Percentiles rank a stretch among this genome's conserved stretches.
These are phyloP conservation scores for Eciton burchellii DNA, from an alignment of 1,140 invertebrate genomes.

Conservation along the genomic window DNA sequence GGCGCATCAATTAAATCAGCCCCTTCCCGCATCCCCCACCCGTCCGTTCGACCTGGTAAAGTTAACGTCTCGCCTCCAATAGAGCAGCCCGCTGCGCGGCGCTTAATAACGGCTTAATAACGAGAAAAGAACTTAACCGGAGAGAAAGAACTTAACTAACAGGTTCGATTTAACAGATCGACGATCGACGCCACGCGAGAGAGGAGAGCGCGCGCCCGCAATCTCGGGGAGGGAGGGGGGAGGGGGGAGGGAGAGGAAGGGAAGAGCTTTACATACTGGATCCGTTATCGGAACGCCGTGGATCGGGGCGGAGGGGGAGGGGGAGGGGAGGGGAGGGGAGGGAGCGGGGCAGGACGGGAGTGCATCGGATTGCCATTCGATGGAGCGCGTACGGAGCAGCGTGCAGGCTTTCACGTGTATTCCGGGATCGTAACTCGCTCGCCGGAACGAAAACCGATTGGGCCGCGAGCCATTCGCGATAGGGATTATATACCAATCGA, in stretches of 20 bases:
- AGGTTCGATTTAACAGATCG: slow-evolving; percentile 42
- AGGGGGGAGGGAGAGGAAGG: too few relatives aligned
- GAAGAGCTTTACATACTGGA: slow-evolving; percentile 40
- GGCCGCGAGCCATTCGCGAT: slow-evolving; percentile 22
- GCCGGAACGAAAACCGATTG: slow-evolving; percentile 36
- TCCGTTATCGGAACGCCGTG: slow-evolving; percentile 27
- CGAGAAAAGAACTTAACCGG: slow-evolving; percentile 39
- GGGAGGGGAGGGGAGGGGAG: too few relatives aligned
- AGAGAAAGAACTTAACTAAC: slow-evolving; percentile 17
- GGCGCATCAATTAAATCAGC: slow-evolving; percentile 23
- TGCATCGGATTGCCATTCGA: slow-evolving; percentile 30
- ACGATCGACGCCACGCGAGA: slow-evolving; percentile 12
- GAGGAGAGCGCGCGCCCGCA: not conserved
- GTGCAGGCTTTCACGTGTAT: slow-evolving; percentile 56
- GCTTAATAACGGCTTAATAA: slow-evolving; percentile 31
- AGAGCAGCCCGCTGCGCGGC: not conserved
- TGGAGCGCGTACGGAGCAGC: not conserved
- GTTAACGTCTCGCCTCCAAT: not conserved
- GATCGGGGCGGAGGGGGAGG: too few relatives aligned
- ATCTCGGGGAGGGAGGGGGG: too few relatives aligned
- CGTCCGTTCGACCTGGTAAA: not conserved
- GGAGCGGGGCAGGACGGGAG: too few relatives aligned
- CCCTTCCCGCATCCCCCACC: not conserved
- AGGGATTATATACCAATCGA: slow-evolving; percentile 30
- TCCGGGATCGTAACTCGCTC: slow-evolving; percentile 34